These are phyloP conservation scores for Sphaeramia orbicularis DNA, from an alignment of 2,797 vertebrate species.

Conservation along the genomic window DNA sequence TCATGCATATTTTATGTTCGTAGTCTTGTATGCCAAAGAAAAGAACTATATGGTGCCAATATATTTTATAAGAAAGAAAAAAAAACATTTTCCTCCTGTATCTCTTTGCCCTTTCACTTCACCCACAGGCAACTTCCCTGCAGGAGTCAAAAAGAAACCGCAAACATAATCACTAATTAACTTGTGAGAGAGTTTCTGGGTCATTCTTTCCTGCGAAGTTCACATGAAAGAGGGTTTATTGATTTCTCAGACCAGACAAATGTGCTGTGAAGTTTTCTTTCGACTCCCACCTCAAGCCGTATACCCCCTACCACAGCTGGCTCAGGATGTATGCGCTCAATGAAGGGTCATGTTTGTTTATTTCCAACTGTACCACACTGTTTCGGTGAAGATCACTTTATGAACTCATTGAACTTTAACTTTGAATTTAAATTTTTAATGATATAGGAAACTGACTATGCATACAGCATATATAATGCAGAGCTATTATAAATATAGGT, in stretches of 20 bases:
- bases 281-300: constrained; percentile 45
- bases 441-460: not conserved
- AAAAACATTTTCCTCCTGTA: constrained; percentile 40
- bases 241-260: constrained; percentile 79
- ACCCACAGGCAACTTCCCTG: constrained; percentile 67
- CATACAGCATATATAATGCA: constrained; percentile 23
- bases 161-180: constrained; percentile 68
- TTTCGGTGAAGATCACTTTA: constrained; percentile 19
- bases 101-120: constrained; percentile 61
- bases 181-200: constrained; percentile 63
- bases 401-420: constrained; percentile 33
- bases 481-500: constrained; percentile 15
- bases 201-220: constrained; percentile 70
- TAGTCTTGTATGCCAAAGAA: constrained; percentile 56
- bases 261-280: constrained; percentile 71
- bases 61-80: constrained; percentile 48
- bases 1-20: constrained; percentile 80
- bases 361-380: constrained; percentile 37
- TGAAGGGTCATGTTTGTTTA: constrained; percentile 61
- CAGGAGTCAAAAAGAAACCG: constrained; percentile 29
- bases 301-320: constrained; percentile 41
- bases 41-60: constrained; percentile 34
- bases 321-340: constrained; percentile 12
- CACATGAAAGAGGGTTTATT: constrained; percentile 81
- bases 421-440: constrained; percentile 37